These are phyloP conservation scores for Colinus virginianus DNA, from an alignment of 2,113 vertebrate genomes.

Conservation along the genomic window DNA sequence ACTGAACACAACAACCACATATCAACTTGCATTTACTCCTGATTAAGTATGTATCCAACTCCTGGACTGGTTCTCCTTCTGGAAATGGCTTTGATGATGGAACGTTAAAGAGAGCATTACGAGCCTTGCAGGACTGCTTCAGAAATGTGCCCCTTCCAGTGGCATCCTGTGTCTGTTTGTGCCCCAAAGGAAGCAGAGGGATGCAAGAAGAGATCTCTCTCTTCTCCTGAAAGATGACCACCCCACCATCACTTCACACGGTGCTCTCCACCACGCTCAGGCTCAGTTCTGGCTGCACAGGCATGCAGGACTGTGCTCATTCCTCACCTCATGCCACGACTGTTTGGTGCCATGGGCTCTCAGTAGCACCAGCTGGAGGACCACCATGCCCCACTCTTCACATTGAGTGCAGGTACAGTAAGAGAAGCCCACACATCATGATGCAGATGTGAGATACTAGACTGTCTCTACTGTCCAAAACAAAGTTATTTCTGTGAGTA, in stretches of 20 bases:
- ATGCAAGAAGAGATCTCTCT: not conserved
- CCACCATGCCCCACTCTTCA: not conserved
- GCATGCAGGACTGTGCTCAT: not conserved
- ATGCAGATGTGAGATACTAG: not conserved
- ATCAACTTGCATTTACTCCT: not conserved
- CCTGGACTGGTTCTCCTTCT: not conserved
- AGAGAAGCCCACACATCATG: slow-evolving; percentile 5
- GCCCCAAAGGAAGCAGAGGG: not conserved
- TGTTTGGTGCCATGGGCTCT: not conserved
- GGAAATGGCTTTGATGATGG: not conserved
- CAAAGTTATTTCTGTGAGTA: slow-evolving; percentile 17
- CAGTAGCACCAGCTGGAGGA: not conserved
- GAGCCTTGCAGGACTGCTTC: not conserved
- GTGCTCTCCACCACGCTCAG: not conserved
- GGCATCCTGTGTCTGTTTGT: not conserved
- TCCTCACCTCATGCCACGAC: not conserved
- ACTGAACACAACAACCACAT: not conserved
- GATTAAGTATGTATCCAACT: not conserved
- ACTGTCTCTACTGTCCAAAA: not conserved
- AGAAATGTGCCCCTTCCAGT: not conserved
- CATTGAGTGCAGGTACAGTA: not conserved
- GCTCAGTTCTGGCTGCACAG: no score
- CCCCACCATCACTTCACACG: no score
- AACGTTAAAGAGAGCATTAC: not conserved
- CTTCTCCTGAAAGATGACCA: not conserved